phyloP scores from a whole-genome alignment of 2,113 vertebrate genomes.

The Macaca nemestrina region DNA sequence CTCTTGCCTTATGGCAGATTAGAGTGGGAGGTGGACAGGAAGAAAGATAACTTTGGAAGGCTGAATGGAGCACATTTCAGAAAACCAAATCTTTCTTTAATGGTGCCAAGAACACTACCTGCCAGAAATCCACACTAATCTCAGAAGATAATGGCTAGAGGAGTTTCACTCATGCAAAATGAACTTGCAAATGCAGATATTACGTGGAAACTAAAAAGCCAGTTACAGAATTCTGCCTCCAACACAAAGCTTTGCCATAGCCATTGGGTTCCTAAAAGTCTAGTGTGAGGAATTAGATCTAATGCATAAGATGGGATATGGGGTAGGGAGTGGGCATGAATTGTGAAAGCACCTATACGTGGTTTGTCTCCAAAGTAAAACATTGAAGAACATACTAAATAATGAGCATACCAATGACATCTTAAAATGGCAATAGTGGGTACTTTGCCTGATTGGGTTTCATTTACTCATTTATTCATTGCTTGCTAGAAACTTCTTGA shows the following conservation, averaged over 20 bases:
- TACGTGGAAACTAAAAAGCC: neutral
- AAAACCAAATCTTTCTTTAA: conserved; percentile 30
- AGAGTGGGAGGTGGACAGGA: neutral
- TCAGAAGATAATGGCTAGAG: neutral
- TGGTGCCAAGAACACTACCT: neutral
- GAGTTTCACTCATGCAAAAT: neutral
- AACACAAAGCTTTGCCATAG: neutral
- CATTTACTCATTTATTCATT: neutral
- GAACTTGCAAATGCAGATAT: neutral
- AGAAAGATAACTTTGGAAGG: conserved; percentile 1
- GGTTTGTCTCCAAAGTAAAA: neutral
- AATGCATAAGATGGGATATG: neutral
- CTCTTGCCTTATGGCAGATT: neutral
- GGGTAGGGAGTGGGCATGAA: neutral
- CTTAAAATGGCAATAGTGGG: neutral
- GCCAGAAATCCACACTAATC: neutral
- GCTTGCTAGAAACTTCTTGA: neutral
- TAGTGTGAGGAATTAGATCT: neutral
- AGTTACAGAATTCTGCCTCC: neutral
- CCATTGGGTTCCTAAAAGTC: neutral
- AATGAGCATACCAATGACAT: neutral
- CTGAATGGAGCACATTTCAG: neutral
- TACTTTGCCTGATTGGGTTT: neutral
- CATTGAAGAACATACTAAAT: neutral
- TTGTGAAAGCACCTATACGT: neutral